Conservation (phyloP, 2,888 invertebrate genomes). For the Biston betularia region DNA sequence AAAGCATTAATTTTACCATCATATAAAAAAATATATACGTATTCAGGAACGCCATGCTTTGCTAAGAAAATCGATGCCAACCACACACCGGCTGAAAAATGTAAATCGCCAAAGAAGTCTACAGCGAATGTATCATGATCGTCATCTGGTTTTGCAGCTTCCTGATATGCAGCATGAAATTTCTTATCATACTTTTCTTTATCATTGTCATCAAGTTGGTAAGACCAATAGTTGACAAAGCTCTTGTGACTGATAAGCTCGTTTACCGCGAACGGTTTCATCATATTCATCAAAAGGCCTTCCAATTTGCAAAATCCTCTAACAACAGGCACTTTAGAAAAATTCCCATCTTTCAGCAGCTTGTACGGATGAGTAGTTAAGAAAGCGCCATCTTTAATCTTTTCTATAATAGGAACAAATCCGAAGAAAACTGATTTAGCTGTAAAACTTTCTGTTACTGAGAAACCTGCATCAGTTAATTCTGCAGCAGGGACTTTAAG, state of each 20-base stretch:
- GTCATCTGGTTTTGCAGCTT: slow-evolving; percentile 37
- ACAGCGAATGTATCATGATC: slow-evolving; percentile 50
- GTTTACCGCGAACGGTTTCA: slow-evolving; percentile 50
- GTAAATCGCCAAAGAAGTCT: slow-evolving; percentile 63
- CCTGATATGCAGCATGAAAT: slow-evolving; percentile 46
- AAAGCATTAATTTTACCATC: slow-evolving; percentile 57
- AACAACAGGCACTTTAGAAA: slow-evolving; percentile 72
- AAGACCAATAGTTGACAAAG: slow-evolving; percentile 52
- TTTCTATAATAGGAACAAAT: slow-evolving; percentile 67
- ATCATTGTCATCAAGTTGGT: slow-evolving; percentile 46
- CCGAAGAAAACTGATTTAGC: slow-evolving; percentile 53
- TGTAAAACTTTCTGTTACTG: slow-evolving; percentile 42
- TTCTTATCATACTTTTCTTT: slow-evolving; percentile 41
- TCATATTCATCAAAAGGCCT: slow-evolving; percentile 64
- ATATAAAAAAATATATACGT: slow-evolving; percentile 61
- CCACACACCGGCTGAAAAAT: slow-evolving; percentile 59
- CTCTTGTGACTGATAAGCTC: slow-evolving; percentile 51
- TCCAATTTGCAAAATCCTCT: slow-evolving; percentile 81
- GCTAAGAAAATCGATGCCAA: slow-evolving; percentile 50
- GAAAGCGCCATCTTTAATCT: slow-evolving; percentile 59
- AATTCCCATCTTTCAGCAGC: slow-evolving; percentile 64
- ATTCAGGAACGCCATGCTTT: slow-evolving; percentile 49
- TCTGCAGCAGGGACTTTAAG: slow-evolving; percentile 42
- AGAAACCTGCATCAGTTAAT: slow-evolving; percentile 44
- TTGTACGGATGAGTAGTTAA: slow-evolving; percentile 66